Base-by-base conservation (phyloP, 2,888 invertebrate genomes). In the Hesperia comma region DNA sequence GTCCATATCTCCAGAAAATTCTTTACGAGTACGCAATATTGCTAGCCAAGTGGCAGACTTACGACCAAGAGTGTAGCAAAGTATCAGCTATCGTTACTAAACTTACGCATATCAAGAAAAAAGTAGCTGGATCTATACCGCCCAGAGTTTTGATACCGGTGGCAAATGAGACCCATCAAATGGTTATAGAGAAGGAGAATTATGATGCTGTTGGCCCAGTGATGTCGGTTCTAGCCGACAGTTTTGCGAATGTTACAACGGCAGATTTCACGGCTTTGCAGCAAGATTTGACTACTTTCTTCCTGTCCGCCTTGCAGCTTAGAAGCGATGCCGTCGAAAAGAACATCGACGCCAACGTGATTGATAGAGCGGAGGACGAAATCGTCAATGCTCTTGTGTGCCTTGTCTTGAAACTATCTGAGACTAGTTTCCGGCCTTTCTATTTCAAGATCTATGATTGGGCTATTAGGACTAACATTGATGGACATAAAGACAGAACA, bases 391-490 rank as follows among this genome's bases (percentile, higher is more conserved):
- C 97, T 0, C 88, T 98, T n/a, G 95, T 96, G 1, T 93, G 95
- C 58, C 93, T 98, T 76, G 95, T 98, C 32, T 87, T 99, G 60
- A 98, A 98, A 85, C 88, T 99, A 33, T 98, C 98, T 0, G 99
- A 99, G 85, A 95, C 95, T 0, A 95, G 95, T 49, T 99, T 99
- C 87, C 94, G 97, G 70, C 98, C 98, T 0, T 94, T 99, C 76
- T 98, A 97, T 85, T 95, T 96, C 77, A 95, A 96, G 89, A 93
- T 98, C 15, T 97, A 96, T 82, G 96, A 97, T 79, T 99, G 98
- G 98, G 97, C 98, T 0, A 93, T 95, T 53, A 93, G 95, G 70
- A 90, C 92, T 66, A 93, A 94, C 70, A 90, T 93, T 75, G 91
- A 93, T 67, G 92, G 93, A 58, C 93, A 94, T 61, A 94, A 94